These are phyloP conservation scores for Phaethornis superciliosus DNA, from an alignment of 2,113 vertebrate species.

Conservation along the genomic window DNA sequence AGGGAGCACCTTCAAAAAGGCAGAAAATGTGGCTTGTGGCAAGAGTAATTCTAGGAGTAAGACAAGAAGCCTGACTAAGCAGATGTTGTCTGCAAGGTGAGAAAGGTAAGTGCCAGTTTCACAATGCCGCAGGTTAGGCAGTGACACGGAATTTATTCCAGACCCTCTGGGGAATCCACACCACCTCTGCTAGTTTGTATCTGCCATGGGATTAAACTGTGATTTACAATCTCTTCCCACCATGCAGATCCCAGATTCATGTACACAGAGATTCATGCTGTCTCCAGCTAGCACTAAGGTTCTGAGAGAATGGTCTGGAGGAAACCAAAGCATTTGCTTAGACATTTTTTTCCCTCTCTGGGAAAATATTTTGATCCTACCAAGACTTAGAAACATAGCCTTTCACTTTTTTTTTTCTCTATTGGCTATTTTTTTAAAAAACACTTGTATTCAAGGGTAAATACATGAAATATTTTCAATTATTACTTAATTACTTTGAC, in stretches of 20 bases:
- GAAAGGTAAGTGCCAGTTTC: not conserved
- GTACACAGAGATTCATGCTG: not conserved
- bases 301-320: not conserved
- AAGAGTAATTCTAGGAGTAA: not conserved
- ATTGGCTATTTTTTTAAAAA: not conserved
- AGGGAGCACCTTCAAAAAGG: not conserved
- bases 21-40: slow-evolving; percentile 2
- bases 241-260: not conserved
- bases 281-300: not conserved
- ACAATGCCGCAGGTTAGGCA: not conserved
- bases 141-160: not conserved
- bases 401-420: not conserved
- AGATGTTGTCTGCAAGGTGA: not conserved
- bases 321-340: not conserved
- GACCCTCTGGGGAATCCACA: not conserved
- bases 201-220: not conserved
- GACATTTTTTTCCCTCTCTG: not conserved
- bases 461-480: not conserved
- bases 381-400: not conserved
- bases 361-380: not conserved
- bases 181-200: not conserved
- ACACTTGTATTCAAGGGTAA: not conserved
- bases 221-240: not conserved
- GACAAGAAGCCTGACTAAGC: slow-evolving; percentile 15
- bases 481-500: not conserved